Base-by-base conservation (phyloP, 2,113 vertebrate species). In the Prunella fulvescens region DNA sequence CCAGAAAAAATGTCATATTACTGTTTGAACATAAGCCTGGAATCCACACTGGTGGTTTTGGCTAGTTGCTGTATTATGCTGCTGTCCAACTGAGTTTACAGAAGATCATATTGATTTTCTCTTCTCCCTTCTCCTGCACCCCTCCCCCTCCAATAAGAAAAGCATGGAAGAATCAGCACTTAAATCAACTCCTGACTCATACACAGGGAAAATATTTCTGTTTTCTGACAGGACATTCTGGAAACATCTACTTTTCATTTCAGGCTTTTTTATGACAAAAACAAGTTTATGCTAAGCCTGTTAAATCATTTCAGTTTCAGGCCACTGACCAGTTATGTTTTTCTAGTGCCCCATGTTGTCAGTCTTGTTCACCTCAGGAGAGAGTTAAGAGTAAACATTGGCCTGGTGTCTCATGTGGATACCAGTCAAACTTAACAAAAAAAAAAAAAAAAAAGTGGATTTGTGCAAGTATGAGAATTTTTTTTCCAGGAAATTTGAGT, bases 351-450 rank as follows among this genome's bases (percentile, higher is more conserved):
- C 86, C 61, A 65, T 67, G 88, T 86, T 96, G 90, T 94, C 93
- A 94, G 67, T 83, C 74, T 92, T 93, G 56, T 50, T 93, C 83
- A 47, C 79, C 92, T 96, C 73, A 5, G 53, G 92, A 97, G 92
- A 94, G 81, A 94, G 86, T 88, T 91, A 94, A 91, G 86, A 91
- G 92, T 79, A 96, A 95, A 97, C 69, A 89, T 85, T 67, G 85
- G 82, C 71, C 90, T 90, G 58, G 12, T 81, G 40, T 81, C 91
- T 92, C 56, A 1, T 77, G 94, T 56, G 82, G 33, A 78, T 76
- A 83, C 14, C 56, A 90, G 54, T 90, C 87, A 92, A 92, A 78
- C 0, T 35, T 33, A 0, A 40, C n/a, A n/a, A 50, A 20, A 24
- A n/a, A 50, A 7, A 16, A 22, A 35, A 31, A 50, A 6, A 17